Conservation (phyloP, 1,140 invertebrate genomes). For the Drosophila leontia region DNA sequence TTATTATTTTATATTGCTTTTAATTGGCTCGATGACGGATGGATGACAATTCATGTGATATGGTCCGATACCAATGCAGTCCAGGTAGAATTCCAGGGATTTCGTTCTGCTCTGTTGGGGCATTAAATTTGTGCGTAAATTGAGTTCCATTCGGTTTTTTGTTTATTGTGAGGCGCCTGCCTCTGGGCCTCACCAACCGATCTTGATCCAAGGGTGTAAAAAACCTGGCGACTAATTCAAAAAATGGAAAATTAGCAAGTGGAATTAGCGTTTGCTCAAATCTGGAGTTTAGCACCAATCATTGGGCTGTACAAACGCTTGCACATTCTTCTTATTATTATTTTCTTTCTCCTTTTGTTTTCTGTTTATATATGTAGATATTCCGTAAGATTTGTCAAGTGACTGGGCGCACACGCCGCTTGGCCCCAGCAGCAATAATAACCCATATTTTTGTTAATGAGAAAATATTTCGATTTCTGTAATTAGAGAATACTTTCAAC, state of each 20-base stretch:
- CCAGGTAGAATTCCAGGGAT: slow-evolving; percentile 20
- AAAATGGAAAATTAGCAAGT: slow-evolving; percentile 58
- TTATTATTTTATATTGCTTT: slow-evolving; percentile 39
- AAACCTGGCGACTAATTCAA: slow-evolving; percentile 46
- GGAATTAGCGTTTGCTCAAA: slow-evolving; percentile 67
- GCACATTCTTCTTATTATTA: slow-evolving; percentile 21
- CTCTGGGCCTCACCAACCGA: background rate
- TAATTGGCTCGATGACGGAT: slow-evolving; percentile 33
- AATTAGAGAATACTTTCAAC: slow-evolving; percentile 25
- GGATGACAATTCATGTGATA: slow-evolving; percentile 23
- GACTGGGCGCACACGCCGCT: slow-evolving; percentile 57
- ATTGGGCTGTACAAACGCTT: slow-evolving; percentile 12
- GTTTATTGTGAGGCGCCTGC: slow-evolving; percentile 13
- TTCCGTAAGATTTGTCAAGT: slow-evolving; percentile 46
- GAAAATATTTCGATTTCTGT: slow-evolving; percentile 39
- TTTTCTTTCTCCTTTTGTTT: background rate
- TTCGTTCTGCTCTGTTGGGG: slow-evolving; percentile 54
- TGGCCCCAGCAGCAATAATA: slow-evolving; percentile 35
- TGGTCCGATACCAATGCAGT: slow-evolving; percentile 13
- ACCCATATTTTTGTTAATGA: slow-evolving; percentile 45
- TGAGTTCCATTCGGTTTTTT: slow-evolving; percentile 36
- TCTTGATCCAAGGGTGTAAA: slow-evolving; percentile 60
- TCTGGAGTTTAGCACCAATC: slow-evolving; percentile 63
- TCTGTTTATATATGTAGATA: slow-evolving; percentile 24
- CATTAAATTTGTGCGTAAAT: slow-evolving; percentile 52